Percentiles rank a stretch among this genome's conserved stretches.
Evolutionary conservation across 2,113 vertebrate species (phyloP).

Genomic region (Alectura lathami): DNA sequence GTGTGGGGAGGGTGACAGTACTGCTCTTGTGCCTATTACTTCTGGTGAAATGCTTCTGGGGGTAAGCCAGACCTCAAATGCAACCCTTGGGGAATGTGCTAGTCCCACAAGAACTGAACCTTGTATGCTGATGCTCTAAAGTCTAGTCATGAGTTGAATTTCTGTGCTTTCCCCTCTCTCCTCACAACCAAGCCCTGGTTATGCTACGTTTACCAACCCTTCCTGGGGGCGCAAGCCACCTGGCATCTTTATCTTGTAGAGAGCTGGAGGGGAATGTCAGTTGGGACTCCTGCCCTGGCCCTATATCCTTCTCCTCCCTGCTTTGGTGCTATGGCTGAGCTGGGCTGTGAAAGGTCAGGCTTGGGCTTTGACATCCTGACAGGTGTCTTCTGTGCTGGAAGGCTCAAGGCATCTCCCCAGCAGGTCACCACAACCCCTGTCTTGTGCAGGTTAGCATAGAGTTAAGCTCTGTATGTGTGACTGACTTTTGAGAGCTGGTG

Average conservation of each 20-base stretch:
- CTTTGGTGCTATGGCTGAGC: background rate
- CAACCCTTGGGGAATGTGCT: background rate
- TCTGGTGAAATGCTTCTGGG: background rate
- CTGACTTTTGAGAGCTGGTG: background rate
- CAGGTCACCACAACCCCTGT: no score
- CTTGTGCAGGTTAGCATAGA: background rate
- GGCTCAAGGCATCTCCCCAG: background rate
- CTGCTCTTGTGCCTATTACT: background rate
- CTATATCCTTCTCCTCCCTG: background rate
- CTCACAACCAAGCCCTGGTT: background rate
- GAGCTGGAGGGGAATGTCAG: background rate
- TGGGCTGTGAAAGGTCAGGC: background rate
- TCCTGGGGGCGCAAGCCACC: background rate
- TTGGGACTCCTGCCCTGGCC: background rate
- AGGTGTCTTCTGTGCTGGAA: background rate
- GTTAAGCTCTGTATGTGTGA: no score
- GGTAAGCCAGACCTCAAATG: background rate
- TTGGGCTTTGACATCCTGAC: background rate
- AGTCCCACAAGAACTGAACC: background rate
- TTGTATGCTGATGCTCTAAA: background rate
- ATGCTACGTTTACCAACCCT: background rate
- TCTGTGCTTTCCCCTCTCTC: background rate
- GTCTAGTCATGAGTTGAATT: background rate
- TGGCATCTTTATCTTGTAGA: background rate
- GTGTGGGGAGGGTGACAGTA: background rate